Evolutionary conservation across 2,797 vertebrate species (phyloP).

Genomic region (Myotis myotis): DNA sequence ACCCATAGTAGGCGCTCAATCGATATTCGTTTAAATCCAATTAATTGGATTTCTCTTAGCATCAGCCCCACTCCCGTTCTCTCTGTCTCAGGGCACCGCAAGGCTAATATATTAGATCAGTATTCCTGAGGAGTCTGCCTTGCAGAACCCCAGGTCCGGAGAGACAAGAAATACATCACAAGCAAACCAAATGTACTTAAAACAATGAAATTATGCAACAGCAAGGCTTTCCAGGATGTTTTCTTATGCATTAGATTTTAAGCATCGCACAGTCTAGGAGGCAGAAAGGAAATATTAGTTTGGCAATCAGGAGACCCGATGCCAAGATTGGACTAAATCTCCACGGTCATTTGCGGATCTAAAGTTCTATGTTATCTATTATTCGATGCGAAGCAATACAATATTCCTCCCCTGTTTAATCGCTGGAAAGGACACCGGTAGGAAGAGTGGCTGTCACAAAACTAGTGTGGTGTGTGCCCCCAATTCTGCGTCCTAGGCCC

Average conservation of each 20-base stretch:
- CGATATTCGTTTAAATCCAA: not conserved
- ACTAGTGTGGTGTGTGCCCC: not conserved
- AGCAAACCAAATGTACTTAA: conserved; percentile 53
- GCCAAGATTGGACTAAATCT: conserved; percentile 38
- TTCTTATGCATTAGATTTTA: conserved; percentile 32
- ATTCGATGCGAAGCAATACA: not conserved
- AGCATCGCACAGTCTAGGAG: not conserved
- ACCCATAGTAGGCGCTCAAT: not conserved
- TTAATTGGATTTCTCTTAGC: not conserved
- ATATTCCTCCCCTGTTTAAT: not conserved
- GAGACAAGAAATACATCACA: conserved; percentile 45
- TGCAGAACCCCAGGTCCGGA: conserved; percentile 38
- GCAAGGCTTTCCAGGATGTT: conserved; percentile 10
- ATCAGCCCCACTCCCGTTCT: not conserved
- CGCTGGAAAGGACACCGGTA: not conserved
- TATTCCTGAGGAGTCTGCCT: conserved; percentile 40
- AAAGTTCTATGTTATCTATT: conserved; percentile 26
- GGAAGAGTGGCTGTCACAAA: not conserved
- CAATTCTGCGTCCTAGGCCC: not conserved
- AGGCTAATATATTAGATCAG: not conserved
- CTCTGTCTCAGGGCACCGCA: not conserved
- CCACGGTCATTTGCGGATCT: not conserved
- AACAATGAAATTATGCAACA: conserved; percentile 40
- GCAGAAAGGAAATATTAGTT: conserved; percentile 56
- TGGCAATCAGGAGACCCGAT: conserved; percentile 53